Evolutionary conservation across 2,113 vertebrate genomes (phyloP).

Genomic region (Sylvietta virens): DNA sequence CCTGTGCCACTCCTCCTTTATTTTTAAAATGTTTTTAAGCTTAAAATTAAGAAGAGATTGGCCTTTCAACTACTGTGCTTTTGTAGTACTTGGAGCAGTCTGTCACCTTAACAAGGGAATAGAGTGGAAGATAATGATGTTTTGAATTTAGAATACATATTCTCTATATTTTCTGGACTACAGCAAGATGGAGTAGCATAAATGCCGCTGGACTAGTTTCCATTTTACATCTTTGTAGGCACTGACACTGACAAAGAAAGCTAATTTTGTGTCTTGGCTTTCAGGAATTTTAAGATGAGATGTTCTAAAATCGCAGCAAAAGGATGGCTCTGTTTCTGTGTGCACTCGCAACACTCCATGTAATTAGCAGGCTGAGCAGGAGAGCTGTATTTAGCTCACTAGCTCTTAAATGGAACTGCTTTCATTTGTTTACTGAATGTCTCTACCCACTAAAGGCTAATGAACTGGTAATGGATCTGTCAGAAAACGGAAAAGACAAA

Average conservation of each 20-base stretch:
- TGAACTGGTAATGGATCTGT: slow-evolving; percentile 60
- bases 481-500: slow-evolving; percentile 51
- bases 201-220: not conserved
- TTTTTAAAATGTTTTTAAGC: not conserved
- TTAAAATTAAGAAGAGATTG: not conserved
- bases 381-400: slow-evolving; percentile 55
- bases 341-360: not conserved
- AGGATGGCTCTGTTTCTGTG: not conserved
- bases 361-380: slow-evolving; percentile 47
- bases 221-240: not conserved
- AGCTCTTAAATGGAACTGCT: slow-evolving; percentile 58
- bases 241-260: not conserved
- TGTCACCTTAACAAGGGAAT: not conserved
- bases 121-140: not conserved
- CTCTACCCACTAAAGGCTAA: slow-evolving; percentile 63
- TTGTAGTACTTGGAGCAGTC: not conserved
- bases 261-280: not conserved
- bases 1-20: not conserved
- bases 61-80: not conserved
- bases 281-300: not conserved
- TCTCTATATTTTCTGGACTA: not conserved
- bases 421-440: slow-evolving; percentile 62
- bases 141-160: not conserved
- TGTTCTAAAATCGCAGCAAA: not conserved
- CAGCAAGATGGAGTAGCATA: not conserved